These are phyloP conservation scores for Aplysina aerophoba DNA, from an alignment of 37 sponge, comb jelly and placozoan genomes.

Conservation along the genomic window DNA sequence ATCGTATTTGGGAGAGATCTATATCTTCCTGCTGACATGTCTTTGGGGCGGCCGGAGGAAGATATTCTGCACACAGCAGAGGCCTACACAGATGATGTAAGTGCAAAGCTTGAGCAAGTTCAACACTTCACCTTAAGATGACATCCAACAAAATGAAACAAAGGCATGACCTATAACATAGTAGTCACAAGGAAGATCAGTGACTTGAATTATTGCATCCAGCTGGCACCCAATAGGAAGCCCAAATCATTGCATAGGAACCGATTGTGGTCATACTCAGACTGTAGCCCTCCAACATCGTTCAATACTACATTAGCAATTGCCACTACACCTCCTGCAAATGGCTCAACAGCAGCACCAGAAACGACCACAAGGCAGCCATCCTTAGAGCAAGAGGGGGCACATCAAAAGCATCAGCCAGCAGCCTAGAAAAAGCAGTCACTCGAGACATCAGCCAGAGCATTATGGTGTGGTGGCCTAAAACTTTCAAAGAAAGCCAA, in stretches of 20 bases:
- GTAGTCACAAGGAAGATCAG: conserved; percentile 26
- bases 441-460: too few relatives aligned
- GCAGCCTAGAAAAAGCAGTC: too few relatives aligned
- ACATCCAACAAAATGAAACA: background rate
- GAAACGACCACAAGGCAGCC: too few relatives aligned
- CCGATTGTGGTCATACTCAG: conserved; percentile 5
- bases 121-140: background rate
- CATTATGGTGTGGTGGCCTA: too few relatives aligned
- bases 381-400: too few relatives aligned
- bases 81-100: background rate
- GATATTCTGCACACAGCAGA: background rate
- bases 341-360: too few relatives aligned
- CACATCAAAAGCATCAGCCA: too few relatives aligned
- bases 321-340: too few relatives aligned
- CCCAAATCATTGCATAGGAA: conserved; percentile 34
- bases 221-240: conserved; percentile 19
- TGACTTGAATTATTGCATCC: conserved; percentile 9
- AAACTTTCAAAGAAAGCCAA: too few relatives aligned
- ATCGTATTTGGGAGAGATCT: conserved; percentile 32
- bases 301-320: background rate
- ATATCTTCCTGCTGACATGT: conserved; percentile 30
- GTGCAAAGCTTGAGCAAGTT: background rate
- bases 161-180: background rate
- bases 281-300: background rate
- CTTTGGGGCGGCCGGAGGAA: conserved; percentile 25